Evolutionary conservation across 37 sponge, comb jelly and placozoan genomes (phyloP), one percentile per base, ranked within the genome.

Genomic region (Crambe crambe): DNA sequence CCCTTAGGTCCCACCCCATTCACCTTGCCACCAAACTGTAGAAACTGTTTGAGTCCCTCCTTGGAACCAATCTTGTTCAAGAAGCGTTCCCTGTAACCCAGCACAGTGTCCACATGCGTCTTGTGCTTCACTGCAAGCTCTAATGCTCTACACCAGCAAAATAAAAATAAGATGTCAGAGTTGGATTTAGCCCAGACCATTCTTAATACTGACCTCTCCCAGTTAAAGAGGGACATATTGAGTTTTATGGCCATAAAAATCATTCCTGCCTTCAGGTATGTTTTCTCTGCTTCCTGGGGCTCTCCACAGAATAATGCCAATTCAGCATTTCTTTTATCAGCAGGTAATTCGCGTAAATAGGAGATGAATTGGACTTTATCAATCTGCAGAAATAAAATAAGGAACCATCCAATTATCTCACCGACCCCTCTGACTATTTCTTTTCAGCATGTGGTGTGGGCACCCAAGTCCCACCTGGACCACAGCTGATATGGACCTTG

Each of bases 71-170:
- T 44, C 18, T 87, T 86, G 15, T 65, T 23, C 56, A 97, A 81
- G 56, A 95, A 87, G 63, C 74, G 87, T 40, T 95, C 92, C 34
- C 95, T 80, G 76, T 71, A 95, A 51, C 89, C 98, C 65, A 97
- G 68, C 29, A 97, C 98, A 32, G 98, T 97, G 79, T 97, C 98
- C 32, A 97, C 89, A 65, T 97, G 98, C 17, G 98, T 97, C 85
- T 97, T 94, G 80, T 95, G 86, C 54, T 90, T 89, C 35, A 95
- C 62, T 40, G 98, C 98, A 61, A 97, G 32, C 73, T 95, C 91
- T 69, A 97, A 78, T 10, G 98, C 98, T 51, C 98, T 96, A 70
- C 0, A 36, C 1, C 54, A 32, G 21, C 32, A 29, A 47, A 56
- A 0, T 40, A 23, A 62, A 30, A 20, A 84, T 34, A 66, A 30